Conservation (phyloP, 2,797 vertebrate genomes). For the Tapera naevia region DNA sequence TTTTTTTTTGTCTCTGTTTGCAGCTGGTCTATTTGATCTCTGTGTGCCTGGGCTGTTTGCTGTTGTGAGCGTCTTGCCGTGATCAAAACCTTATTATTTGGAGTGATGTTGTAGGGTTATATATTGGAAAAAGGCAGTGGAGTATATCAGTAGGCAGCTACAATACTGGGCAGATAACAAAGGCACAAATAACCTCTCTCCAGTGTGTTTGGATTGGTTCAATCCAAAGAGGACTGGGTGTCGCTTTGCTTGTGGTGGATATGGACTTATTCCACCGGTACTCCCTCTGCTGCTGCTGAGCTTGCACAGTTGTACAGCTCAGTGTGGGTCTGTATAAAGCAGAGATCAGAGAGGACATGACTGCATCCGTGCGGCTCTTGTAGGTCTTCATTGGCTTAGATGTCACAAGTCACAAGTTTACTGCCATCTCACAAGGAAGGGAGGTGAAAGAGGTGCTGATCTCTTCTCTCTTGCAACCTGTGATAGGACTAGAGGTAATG, state of each 20-base stretch:
- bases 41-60: constrained; percentile 47
- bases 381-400: background rate
- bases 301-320: background rate
- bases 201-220: background rate
- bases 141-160: constrained; percentile 7
- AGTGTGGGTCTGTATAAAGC: background rate
- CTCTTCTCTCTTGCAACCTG: no score
- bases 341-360: background rate
- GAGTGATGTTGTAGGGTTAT: background rate
- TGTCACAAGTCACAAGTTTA: background rate
- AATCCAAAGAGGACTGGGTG: background rate
- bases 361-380: background rate
- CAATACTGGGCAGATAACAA: background rate
- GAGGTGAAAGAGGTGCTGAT: no score
- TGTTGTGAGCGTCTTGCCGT: constrained; percentile 3
- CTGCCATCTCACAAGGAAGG: no score
- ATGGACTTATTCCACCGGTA: background rate
- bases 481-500: no score
- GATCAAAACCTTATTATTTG: constrained; percentile 68
- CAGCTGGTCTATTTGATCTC: constrained; percentile 72
- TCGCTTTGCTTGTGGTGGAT: background rate
- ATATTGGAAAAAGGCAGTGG: constrained; percentile 16
- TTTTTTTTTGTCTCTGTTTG: background rate
- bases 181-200: background rate
- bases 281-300: background rate